Evolutionary conservation across 1,140 invertebrate genomes (phyloP).

Genomic region (Drosophila bocki): DNA sequence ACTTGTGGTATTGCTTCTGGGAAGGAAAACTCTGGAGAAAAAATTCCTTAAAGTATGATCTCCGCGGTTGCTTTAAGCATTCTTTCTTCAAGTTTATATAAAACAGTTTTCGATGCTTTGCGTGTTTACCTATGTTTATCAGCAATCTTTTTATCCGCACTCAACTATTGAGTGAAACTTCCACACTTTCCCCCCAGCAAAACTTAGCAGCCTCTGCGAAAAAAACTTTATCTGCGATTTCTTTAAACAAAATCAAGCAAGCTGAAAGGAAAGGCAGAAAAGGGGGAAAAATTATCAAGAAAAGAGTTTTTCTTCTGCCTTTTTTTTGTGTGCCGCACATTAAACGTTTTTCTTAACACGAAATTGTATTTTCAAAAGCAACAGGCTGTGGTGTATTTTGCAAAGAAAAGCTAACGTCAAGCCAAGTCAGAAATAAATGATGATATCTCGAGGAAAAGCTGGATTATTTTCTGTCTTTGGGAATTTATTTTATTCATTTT

Average conservation of each 20-base stretch:
- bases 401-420: not conserved
- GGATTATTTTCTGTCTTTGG: not conserved
- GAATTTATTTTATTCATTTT: not conserved
- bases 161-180: conserved; percentile 10
- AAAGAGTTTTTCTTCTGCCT: not conserved
- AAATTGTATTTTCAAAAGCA: conserved; percentile 23
- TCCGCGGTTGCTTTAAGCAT: not conserved
- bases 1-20: conserved; percentile 16
- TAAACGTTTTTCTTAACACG: conserved; percentile 17
- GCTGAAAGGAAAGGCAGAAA: conserved; percentile 2
- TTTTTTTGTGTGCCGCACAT: conserved; percentile 2
- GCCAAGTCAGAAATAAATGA: conserved; percentile 1
- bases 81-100: conserved; percentile 9
- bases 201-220: conserved; percentile 1
- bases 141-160: conserved; percentile 13
- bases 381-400: conserved; percentile 2
- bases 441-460: not conserved
- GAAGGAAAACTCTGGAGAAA: not conserved
- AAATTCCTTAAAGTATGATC: not conserved
- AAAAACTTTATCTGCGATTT: conserved; percentile 33
- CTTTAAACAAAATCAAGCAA: conserved; percentile 15
- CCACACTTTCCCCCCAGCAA: conserved; percentile 1
- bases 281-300: not conserved
- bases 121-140: conserved; percentile 5
- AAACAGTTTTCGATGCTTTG: not conserved